phyloP scores from a whole-genome alignment of 1,140 invertebrate genomes.

The Pinna nobilis region DNA sequence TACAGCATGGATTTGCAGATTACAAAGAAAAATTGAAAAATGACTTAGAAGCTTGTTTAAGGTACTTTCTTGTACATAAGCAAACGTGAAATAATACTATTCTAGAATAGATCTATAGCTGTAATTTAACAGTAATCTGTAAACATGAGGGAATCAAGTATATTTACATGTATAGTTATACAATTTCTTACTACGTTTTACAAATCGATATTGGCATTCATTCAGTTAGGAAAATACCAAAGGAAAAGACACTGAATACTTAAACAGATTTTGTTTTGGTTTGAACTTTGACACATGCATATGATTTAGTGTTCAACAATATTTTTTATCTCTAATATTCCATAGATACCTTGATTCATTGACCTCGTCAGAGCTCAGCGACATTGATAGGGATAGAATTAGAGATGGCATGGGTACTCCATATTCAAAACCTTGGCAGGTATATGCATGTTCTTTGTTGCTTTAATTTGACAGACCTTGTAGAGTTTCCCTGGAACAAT shows the following conservation, averaged over 20 bases:
- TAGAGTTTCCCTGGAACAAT: too few species aligned
- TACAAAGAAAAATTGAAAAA: conserved; percentile 62
- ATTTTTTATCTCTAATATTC: background rate
- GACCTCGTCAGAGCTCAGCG: conserved; percentile 36
- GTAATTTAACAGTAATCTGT: too few species aligned
- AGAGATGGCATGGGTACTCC: conserved; percentile 38
- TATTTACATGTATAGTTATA: too few species aligned
- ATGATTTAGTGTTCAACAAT: background rate
- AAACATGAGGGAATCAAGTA: too few species aligned
- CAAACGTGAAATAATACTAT: background rate
- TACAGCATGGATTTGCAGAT: conserved; percentile 64
- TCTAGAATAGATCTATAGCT: too few species aligned
- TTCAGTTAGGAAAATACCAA: too few species aligned
- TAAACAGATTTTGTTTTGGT: too few species aligned
- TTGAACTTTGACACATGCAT: background rate
- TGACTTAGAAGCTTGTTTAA: conserved; percentile 65
- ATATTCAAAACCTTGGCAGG: conserved; percentile 40
- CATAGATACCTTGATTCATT: conserved; percentile 50
- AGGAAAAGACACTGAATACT: too few species aligned
- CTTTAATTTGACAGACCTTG: background rate
- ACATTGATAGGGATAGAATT: conserved; percentile 33
- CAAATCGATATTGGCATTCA: too few species aligned
- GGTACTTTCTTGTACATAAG: conserved; percentile 39
- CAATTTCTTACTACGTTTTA: too few species aligned
- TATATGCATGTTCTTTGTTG: too few species aligned